phyloP scores from a whole-genome alignment of 2,113 vertebrate genomes.

The Lucifuga dentata region DNA sequence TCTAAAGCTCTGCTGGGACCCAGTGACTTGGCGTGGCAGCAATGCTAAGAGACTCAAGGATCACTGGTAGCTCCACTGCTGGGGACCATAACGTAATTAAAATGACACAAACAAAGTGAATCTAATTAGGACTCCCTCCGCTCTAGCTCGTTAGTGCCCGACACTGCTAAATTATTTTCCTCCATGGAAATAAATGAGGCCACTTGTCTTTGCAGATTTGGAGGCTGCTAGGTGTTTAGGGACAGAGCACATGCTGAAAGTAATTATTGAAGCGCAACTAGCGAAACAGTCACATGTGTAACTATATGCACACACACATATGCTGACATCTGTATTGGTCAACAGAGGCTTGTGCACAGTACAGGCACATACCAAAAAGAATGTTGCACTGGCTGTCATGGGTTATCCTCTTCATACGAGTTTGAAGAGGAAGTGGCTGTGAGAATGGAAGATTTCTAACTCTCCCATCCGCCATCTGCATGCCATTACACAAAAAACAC shows the following conservation, averaged over 20 bases:
- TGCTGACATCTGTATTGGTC: slow-evolving; percentile 49
- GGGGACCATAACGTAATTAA: slow-evolving; percentile 90
- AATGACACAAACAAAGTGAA: slow-evolving; percentile 94
- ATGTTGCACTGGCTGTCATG: background rate
- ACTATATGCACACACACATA: slow-evolving; percentile 39
- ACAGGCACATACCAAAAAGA: slow-evolving; percentile 41
- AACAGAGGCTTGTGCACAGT: slow-evolving; percentile 11
- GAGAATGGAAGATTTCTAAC: slow-evolving; percentile 46
- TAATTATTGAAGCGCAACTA: slow-evolving; percentile 79
- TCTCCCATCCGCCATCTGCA: slow-evolving; percentile 42
- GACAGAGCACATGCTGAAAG: slow-evolving; percentile 59
- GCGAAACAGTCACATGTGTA: slow-evolving; percentile 45
- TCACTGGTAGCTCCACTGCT: slow-evolving; percentile 82
- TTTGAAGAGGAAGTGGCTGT: slow-evolving; percentile 30
- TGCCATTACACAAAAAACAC: slow-evolving; percentile 50
- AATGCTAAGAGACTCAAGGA: slow-evolving; percentile 78
- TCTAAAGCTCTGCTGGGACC: slow-evolving; percentile 64
- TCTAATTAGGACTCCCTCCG: slow-evolving; percentile 91
- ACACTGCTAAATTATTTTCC: slow-evolving; percentile 91
- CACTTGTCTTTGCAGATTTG: slow-evolving; percentile 88
- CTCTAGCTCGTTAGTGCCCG: slow-evolving; percentile 87
- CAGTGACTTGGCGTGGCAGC: slow-evolving; percentile 41
- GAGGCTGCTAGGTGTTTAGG: slow-evolving; percentile 69
- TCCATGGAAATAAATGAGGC: slow-evolving; percentile 88
- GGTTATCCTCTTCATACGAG: slow-evolving; percentile 4